phyloP scores from a whole-genome alignment of 2,888 invertebrate genomes.

The Sesia bembeciformis region DNA sequence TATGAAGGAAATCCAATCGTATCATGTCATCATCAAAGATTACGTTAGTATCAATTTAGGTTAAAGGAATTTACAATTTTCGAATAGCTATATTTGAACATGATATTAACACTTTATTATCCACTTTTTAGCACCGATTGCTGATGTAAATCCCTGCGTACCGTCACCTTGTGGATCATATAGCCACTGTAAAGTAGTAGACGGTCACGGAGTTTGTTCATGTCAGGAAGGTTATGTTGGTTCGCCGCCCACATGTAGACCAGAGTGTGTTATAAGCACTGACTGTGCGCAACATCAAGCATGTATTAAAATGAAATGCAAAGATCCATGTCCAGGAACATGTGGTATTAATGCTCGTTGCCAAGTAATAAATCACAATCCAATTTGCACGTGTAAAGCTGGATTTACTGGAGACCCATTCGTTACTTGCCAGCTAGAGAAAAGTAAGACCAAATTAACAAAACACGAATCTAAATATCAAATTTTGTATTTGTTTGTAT shows the following conservation, averaged over 20 bases:
- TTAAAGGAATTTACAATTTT: constrained; percentile 1
- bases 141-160: constrained; percentile 77
- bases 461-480: neutral
- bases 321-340: constrained; percentile 84
- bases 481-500: constrained; percentile 52
- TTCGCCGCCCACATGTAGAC: constrained; percentile 83
- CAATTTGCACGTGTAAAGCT: constrained; percentile 84
- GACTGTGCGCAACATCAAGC: constrained; percentile 83
- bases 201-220: constrained; percentile 85
- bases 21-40: constrained; percentile 64
- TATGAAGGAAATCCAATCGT: constrained; percentile 84
- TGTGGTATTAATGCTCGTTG: constrained; percentile 84
- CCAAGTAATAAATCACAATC: constrained; percentile 84
- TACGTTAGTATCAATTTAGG: constrained; percentile 41
- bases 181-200: constrained; percentile 81
- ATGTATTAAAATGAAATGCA: constrained; percentile 82
- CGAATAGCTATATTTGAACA: constrained; percentile 3
- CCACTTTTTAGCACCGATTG: constrained; percentile 48
- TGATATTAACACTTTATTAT: constrained; percentile 7
- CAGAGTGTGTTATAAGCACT: constrained; percentile 84
- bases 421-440: constrained; percentile 78
- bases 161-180: constrained; percentile 87
- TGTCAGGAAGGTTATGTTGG: constrained; percentile 84
- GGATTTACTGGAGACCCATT: constrained; percentile 88
- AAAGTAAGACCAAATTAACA: constrained; percentile 49